A percentile compares a stretch with the other conserved stretches of the same genome.
Conservation (phyloP, 2,888 invertebrate species). For the Zonitis immaculata region DNA sequence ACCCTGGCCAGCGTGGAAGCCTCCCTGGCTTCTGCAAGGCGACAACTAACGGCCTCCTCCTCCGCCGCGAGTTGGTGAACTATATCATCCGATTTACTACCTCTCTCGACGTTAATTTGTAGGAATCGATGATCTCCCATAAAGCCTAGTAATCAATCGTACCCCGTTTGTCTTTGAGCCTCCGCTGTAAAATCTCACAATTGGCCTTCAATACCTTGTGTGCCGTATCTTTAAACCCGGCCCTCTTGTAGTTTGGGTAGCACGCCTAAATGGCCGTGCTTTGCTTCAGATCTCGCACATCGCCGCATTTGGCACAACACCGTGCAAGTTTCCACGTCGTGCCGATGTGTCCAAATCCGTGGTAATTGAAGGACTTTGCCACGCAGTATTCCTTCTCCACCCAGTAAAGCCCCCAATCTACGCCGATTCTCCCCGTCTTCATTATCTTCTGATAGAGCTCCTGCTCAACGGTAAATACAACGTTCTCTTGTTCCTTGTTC, state of each 20-base stretch:
- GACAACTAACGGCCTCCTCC: constrained; percentile 1
- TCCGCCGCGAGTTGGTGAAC: neutral
- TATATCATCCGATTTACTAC: neutral
- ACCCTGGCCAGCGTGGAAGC: neutral
- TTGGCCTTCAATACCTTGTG: neutral
- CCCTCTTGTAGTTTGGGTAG: neutral
- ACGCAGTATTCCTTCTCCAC: neutral
- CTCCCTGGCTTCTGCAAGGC: constrained; percentile 7
- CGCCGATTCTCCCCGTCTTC: neutral
- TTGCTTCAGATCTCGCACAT: neutral
- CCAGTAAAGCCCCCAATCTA: neutral
- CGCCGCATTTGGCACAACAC: constrained; percentile 2
- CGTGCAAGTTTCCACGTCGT: neutral
- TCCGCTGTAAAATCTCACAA: neutral
- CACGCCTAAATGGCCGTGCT: neutral
- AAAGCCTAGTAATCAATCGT: neutral
- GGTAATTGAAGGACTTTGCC: constrained; percentile 3
- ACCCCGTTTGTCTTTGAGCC: neutral
- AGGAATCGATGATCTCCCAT: neutral
- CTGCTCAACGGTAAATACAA: constrained; percentile 1
- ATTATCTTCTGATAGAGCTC: neutral
- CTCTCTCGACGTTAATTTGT: constrained; percentile 11
- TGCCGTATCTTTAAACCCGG: neutral
- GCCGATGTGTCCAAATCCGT: neutral
- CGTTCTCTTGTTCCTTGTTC: neutral